Percentiles rank a stretch among this genome's conserved stretches.
These are phyloP conservation scores for Eospalax fontanierii DNA, from an alignment of 2,797 vertebrate species.

Conservation along the genomic window DNA sequence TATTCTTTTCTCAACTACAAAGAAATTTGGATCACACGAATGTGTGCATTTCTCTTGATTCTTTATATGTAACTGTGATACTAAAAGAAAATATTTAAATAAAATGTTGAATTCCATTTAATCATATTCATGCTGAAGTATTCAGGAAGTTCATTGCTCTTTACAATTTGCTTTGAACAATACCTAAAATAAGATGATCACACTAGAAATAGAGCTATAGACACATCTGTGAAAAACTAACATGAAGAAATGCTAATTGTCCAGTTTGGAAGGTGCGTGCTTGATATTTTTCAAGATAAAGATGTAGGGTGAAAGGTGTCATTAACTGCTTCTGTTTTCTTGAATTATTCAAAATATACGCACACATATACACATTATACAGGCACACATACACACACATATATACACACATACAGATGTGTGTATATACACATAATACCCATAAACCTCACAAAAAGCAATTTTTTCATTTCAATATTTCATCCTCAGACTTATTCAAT, in stretches of 20 bases:
- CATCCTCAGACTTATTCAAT: not conserved
- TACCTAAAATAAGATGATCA: not conserved
- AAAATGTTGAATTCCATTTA: slow-evolving; percentile 54
- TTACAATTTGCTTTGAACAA: slow-evolving; percentile 60
- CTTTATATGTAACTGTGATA: slow-evolving; percentile 9
- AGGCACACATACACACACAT: not conserved
- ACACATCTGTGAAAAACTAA: not conserved
- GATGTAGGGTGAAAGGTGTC: not conserved
- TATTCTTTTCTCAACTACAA: not conserved
- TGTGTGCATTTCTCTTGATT: not conserved
- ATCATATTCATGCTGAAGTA: not conserved
- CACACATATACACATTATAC: not conserved
- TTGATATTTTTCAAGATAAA: slow-evolving; percentile 57
- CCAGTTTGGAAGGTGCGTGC: not conserved
- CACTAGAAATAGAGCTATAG: not conserved
- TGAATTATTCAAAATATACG: slow-evolving; percentile 37
- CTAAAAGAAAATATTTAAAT: slow-evolving; percentile 51
- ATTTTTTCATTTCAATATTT: not conserved
- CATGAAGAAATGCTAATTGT: slow-evolving; percentile 14
- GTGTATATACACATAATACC: not conserved
- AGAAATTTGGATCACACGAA: not conserved
- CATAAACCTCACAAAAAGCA: not conserved
- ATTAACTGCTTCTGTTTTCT: not conserved
- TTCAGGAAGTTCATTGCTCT: not conserved
- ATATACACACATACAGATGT: not conserved